Base-by-base conservation (phyloP, 2,797 vertebrate genomes). In the Microcaecilia unicolor region DNA sequence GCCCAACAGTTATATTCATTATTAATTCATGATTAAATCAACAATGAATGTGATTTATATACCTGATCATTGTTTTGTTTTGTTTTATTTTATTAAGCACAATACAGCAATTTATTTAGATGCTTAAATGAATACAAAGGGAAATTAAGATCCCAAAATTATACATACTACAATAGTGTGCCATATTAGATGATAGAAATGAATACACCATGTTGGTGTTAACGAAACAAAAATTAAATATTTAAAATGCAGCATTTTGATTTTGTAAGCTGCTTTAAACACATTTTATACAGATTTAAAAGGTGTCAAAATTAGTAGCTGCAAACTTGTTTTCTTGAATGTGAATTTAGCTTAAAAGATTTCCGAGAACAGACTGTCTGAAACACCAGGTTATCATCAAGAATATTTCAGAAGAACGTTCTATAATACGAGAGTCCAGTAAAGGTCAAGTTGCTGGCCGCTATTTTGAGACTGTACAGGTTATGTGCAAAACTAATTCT, bases 101-200 rank as follows among this genome's bases (percentile, higher is more conserved):
- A 92, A 88, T 89, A 95, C 90, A 94, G 89, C 88, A 95, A 90
- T 96, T 97, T 96, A 98, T 97, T 94, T 85, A 90, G 87, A 93
- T 93, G 91, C 82, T 88, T 87, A 85, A 89, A 86, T 89, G 93
- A 87, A 89, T 85, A 89, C 88, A 91, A 91, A 83, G 83, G 74
- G 85, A 88, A 89, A 81, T 80, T 84, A 84, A 89, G 74, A 85
- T 86, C 89, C 95, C 89, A 88, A 89, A 83, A 89, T 84, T 85
- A 85, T 85, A 88, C 82, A 87, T 81, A 87, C 82, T 83, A 85
- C 82, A 84, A 81, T 81, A 83, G 80, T 86, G 86, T 81, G 78
- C 84, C 81, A 81, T 83, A 84, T 83, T 85, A 85, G 80, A 80
- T 83, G 80, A 80, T 76, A 72, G 83, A 82, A 85, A 83, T 76